Evolutionary conservation across 2,888 invertebrate species (phyloP).

Genomic region (Cantharis rufa): DNA sequence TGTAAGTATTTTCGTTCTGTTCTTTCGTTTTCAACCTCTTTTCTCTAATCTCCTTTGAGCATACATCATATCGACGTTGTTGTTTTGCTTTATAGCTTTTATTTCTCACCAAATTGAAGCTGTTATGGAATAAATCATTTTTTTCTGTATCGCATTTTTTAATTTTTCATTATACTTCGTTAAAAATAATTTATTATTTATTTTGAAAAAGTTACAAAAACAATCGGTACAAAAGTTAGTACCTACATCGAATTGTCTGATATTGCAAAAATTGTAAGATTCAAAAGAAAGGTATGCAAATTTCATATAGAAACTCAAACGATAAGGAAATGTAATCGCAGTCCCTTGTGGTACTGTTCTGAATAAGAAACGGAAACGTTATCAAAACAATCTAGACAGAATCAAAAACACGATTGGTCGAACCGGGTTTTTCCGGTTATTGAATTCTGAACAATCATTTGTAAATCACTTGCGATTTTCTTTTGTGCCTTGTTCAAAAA

Average conservation of each 20-base stretch:
- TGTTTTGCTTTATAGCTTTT: background rate
- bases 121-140: background rate
- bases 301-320: constrained; percentile 41
- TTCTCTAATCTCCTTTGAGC: background rate
- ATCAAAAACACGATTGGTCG: constrained; percentile 50
- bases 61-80: background rate
- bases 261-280: constrained; percentile 17
- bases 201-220: background rate
- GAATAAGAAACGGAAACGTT: constrained; percentile 47
- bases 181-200: background rate
- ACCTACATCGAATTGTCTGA: background rate
- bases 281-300: constrained; percentile 40
- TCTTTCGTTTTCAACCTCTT: background rate
- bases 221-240: background rate
- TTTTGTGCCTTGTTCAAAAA: constrained; percentile 39
- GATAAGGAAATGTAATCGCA: constrained; percentile 37
- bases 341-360: constrained; percentile 40
- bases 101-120: background rate
- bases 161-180: background rate
- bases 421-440: constrained; percentile 48
- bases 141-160: background rate
- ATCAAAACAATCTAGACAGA: constrained; percentile 52
- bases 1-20: background rate
- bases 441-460: constrained; percentile 48
- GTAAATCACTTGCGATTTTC: constrained; percentile 46